Percentiles rank a stretch among this genome's conserved stretches.
Conservation (phyloP, 2,113 vertebrate genomes). For the Etheostoma spectabile region DNA sequence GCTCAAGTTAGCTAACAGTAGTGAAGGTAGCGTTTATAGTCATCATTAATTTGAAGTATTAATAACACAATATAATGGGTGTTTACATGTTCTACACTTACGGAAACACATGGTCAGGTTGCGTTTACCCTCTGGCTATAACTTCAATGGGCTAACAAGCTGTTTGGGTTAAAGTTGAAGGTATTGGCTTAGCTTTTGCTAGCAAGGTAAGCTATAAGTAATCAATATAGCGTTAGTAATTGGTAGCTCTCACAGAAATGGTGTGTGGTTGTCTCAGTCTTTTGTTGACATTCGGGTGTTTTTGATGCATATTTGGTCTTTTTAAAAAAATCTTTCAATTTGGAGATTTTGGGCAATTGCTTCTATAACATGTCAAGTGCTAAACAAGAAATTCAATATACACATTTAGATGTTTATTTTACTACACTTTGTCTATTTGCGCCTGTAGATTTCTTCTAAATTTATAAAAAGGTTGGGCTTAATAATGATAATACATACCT, state of each 20-base stretch:
- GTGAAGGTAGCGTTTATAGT: background rate
- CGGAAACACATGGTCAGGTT: background rate
- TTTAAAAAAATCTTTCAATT: too few species aligned
- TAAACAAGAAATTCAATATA: too few species aligned
- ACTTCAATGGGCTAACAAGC: background rate
- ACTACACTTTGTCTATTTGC: too few species aligned
- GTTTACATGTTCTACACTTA: background rate
- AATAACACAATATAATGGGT: background rate
- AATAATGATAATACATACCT: too few species aligned
- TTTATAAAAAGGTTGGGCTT: too few species aligned
- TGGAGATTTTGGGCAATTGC: too few species aligned
- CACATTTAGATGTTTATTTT: too few species aligned
- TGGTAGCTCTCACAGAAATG: conserved; percentile 5
- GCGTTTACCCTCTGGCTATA: background rate
- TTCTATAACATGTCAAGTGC: too few species aligned
- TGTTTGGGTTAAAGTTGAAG: conserved; percentile 35
- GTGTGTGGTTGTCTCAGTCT: background rate
- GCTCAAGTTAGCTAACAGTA: conserved; percentile 34
- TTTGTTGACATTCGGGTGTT: background rate
- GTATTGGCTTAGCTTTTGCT: background rate
- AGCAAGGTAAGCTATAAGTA: background rate
- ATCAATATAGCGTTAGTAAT: background rate
- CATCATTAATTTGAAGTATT: background rate
- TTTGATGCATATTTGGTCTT: background rate
- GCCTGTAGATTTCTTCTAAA: too few species aligned